A percentile compares a stretch with the other conserved stretches of the same genome.
phyloP scores from a whole-genome alignment of 1,140 invertebrate species.

The Paralvinella palmiformis region DNA sequence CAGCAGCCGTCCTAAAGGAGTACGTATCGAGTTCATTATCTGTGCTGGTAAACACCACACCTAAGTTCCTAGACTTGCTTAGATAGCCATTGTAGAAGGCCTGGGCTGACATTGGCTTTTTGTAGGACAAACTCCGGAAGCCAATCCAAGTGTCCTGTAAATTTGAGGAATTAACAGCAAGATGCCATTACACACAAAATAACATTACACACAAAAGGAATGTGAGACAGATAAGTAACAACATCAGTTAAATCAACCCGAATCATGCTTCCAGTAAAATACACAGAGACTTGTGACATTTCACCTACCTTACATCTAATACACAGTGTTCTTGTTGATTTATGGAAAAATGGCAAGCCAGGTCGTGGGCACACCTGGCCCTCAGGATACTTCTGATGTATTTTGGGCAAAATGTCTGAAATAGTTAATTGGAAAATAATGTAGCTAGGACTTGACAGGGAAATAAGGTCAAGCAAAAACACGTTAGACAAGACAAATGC shows the following conservation, averaged over 20 bases:
- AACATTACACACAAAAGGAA: too few species aligned
- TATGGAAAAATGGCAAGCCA: neutral
- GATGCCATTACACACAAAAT: neutral
- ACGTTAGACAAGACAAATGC: too few species aligned
- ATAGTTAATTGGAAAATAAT: too few species aligned
- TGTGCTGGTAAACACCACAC: neutral
- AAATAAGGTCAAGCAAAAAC: too few species aligned
- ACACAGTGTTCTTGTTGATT: neutral
- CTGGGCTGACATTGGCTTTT: conserved; percentile 34
- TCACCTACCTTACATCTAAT: neutral
- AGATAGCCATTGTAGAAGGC: conserved; percentile 42
- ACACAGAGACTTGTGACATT: neutral
- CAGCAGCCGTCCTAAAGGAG: neutral
- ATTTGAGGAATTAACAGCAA: neutral
- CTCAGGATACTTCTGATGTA: neutral
- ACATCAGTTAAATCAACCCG: too few species aligned
- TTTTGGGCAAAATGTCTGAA: too few species aligned
- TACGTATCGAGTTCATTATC: neutral
- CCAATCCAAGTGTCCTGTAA: conserved; percentile 35
- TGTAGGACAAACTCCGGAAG: conserved; percentile 31
- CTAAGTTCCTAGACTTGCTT: conserved; percentile 22
- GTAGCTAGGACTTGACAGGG: too few species aligned
- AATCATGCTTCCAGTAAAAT: too few species aligned
- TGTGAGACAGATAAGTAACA: too few species aligned
- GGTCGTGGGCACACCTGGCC: neutral